Base-by-base conservation (phyloP, 1,140 invertebrate genomes). In the Drosophila rhopaloa region DNA sequence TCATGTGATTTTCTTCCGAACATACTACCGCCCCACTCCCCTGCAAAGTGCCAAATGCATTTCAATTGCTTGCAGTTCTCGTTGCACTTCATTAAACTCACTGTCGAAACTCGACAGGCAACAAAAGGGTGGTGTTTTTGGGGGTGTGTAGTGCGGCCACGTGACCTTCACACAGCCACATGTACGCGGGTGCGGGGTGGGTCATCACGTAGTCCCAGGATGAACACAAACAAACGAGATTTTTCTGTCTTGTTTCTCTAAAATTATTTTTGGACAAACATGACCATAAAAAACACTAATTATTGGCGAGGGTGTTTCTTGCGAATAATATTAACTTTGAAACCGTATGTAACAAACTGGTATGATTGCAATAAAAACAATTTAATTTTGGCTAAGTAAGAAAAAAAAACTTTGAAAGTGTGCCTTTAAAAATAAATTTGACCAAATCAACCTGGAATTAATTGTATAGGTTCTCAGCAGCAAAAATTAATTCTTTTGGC, bases 31-130 rank as follows among this genome's bases (percentile, higher is more conserved):
- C 14, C 10, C n/a, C 3, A 19, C 5, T 32, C 8, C 10, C 54
- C n/a, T 37, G 24, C 37, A 24, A 73, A 72, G 55, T 63, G 48
- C 48, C 70, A 62, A 62, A 77, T 75, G 79, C 79, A 82, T 88
- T 86, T 86, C 83, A 88, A 88, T 86, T 76, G 83, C 79, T 78
- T 71, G 61, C 72, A 76, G 65, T 76, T 65, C 67, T 79, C 79
- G 83, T 86, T 82, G 82, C 83, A 86, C 82, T 88, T 86, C 83
- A 86, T 86, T 86, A 88, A 88, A 76, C 79, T 79, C 83, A 60
- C 71, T 73, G 80, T 71, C 83, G 61, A 82, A 55, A 76, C 76
- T 76, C 73, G 71, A 76, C 72, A 76, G 60, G 35, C 67, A 38
- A 27, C 16, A 43, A 32, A 38, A 38, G 50, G 35, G 56, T 54